Evolutionary conservation across 2,797 vertebrate species (phyloP), one percentile per base, ranked within the genome.

Genomic region (Podarcis lilfordi): DNA sequence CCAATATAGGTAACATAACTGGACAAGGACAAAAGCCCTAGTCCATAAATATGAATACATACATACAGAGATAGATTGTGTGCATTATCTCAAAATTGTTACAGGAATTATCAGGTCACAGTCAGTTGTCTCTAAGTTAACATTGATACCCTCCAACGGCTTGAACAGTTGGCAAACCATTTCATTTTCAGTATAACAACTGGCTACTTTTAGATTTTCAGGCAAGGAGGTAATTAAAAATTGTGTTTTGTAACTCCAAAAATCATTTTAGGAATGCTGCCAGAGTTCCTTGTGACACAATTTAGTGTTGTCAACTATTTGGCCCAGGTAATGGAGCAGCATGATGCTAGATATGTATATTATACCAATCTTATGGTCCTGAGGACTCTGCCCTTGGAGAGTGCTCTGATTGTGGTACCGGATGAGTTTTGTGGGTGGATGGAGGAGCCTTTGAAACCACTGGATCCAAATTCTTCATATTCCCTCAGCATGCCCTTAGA

Each of bases 221-320:
- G 8, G 1, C 0, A 21, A 68, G 45, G 2, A 2, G 27, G 2
- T 10, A 27, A 77, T 0, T 0, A 35, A 40, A 2, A 76, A 72
- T 84, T 82, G 4, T 0, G 15, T 45, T 72, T 88, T 27, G 8
- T 86, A 5, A 1, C 21, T 85, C 0, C 64, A 69, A 3, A n/a
- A 81, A 37, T 5, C 68, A 32, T 77, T 66, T 19, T 85, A 64
- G 23, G 32, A 13, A 37, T 66, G 5, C 79, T 80, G 35, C 25
- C 11, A 27, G 27, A 35, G 37, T 25, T 25, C 23, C 3, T 7
- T 40, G 9, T 29, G 10, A 25, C 61, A 35, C 32, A 2, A 40
- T 81, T 27, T 81, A 10, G 27, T 37, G 25, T 27, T 15, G 21
- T 66, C 35, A 17, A 81, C 27, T 37, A 37, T 35, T 66, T 81